Evolutionary conservation across 2,797 vertebrate species (phyloP), one percentile per base, ranked within the genome.

Genomic region (Coilia nasus): DNA sequence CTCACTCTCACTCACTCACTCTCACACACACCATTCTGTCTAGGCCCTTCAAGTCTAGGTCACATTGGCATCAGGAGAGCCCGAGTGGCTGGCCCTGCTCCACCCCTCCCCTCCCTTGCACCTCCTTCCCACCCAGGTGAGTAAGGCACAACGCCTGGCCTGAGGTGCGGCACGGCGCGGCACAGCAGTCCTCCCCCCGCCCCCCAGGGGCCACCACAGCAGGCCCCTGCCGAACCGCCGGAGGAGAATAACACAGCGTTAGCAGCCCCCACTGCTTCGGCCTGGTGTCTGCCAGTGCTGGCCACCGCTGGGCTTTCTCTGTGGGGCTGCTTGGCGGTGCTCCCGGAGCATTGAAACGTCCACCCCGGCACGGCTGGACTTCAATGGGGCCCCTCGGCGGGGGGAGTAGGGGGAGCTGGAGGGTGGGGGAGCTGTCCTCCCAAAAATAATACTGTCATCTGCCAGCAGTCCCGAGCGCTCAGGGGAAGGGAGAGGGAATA

Each of bases 401-500:
- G 35, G 71, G 71, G 71, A 78, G 50, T 54, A 7, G 50, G 50
- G 14, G 50, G 50, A 54, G 50, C 2, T 41, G 50, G 50, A 3
- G 50, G 50, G 94, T 94, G 94, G 93, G 94, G 89, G 87, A 92
- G 88, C 90, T 92, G 92, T 89, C 91, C 93, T 95, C 94, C 93
- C 93, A 95, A 93, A 95, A 95, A 95, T 94, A 95, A 95, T 94
- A 95, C 90, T 90, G 90, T 88, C 91, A 90, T 85, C 90, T 90
- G 93, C 91, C 88, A 91, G 84, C 87, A 88, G 17, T 44, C 15
- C 71, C 31, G 35, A 19, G 31, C 35, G 31, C 35, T 17, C 19
- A 44, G 35, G 44, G 71, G 31, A 78, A 44, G 71, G 67, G 64
- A 71, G 25, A 67, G 23, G 23, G n/a, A 6, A 54, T 2, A 14